Base-by-base conservation (phyloP, 2,113 vertebrate genomes). In the Silurus asotus region DNA sequence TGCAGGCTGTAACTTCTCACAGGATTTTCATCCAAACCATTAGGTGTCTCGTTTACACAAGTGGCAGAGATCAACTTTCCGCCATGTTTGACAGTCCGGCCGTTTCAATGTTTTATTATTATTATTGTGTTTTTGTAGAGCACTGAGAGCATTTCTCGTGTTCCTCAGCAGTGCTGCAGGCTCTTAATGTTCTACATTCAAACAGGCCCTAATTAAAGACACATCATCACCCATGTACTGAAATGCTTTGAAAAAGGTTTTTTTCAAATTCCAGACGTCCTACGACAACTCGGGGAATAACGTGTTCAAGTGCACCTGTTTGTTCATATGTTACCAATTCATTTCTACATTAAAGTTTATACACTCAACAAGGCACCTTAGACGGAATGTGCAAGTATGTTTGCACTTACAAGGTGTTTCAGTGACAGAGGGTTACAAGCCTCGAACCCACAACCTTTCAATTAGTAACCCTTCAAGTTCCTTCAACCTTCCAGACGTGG, bases 21-120 rank as follows among this genome's bases (percentile, higher is more conserved):
- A 49, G 81, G 78, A 74, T 84, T 87, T 70, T 84, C 67, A 80
- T 82, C 72, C 17, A 58, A 72, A 53, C 78, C 62, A 86, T 88
- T 85, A 87, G 72, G 83, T 75, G 72, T 59, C 49, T 84, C 62
- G 86, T 89, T 88, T 86, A 72, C 84, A 89, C 76, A 72, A 86
- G 69, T 64, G 55, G 55, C 48, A 75, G 62, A 77, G 81, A 86
- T 74, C 58, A 67, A 81, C 81, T 89, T 89, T 87, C 83, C 83
- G 69, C 87, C 10, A 65, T 67, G 51, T 58, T 74, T 48, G 28
- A 55, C 53, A 59, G 25, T 8, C 19, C 8, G 65, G 23, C 53
- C 2, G 45, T 58, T 74, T 74, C 48, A 69, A 58, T 65, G 80
- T 79, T 67, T 74, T 49, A 79, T 85, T 81, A 64, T 78, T 59